Evolutionary conservation across 2,797 vertebrate genomes (phyloP), one percentile per base, ranked within the genome.

Genomic region (Ptychobarbus kaznakovi): DNA sequence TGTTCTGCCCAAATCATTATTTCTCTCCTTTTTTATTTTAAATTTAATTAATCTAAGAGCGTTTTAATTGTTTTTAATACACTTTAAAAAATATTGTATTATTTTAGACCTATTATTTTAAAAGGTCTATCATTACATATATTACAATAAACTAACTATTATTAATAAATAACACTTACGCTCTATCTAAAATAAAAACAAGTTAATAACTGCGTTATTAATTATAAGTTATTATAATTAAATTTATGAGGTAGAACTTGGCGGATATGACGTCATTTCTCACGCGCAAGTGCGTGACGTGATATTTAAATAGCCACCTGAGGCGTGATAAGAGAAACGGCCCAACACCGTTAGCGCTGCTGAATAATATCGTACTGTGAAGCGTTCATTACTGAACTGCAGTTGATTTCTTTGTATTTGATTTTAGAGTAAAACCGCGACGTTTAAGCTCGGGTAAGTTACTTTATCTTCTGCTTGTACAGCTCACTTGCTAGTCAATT

Each of bases 231-330:
- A 6, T 5, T 66, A 9, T 6, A 32, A 25, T 25, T 66, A 0
- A 0, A 32, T 68, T 38, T 68, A 28, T 22, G 20, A 69, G 38
- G 38, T 40, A 73, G 3, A 0, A 7, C 18, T 76, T 40, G 3
- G 12, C 79, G 79, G 79, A 69, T 68, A 51, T 80, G 79, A 80
- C 63, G 79, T 69, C 20, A 3, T 35, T 68, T 61, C 25, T 66
- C 28, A 51, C 10, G 28, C 20, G n/a, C 28, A 40, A 80, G 63
- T 38, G 79, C 25, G 63, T 69, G 44, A 69, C 44, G 79, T 69
- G 13, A 35, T 53, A 38, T 66, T 80, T 68, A 80, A 80, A 80
- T 22, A 51, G 63, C 25, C 79, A 66, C 79, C 79, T 69, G 25
- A 69, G 20, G 63, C 3, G 3, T 68, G 28, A 51, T 80, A 22